A percentile compares a stretch with the other conserved stretches of the same genome.
Conservation (phyloP, 1,140 invertebrate genomes). For the Achatina immaculata region DNA sequence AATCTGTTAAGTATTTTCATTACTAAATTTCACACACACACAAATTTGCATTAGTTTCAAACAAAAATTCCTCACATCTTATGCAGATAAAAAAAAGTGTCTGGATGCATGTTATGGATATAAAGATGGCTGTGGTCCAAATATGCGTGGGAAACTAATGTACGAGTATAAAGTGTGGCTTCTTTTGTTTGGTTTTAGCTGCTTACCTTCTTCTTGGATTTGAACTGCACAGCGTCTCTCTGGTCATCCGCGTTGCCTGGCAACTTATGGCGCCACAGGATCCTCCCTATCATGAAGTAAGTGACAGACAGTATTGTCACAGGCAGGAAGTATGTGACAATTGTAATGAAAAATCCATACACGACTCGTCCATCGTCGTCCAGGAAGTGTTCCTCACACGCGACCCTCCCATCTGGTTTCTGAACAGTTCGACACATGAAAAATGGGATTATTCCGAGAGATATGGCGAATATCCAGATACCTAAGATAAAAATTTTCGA, state of each 20-base stretch:
- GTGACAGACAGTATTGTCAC: slow-evolving; percentile 72
- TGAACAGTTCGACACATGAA: slow-evolving; percentile 63
- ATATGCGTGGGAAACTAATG: no score
- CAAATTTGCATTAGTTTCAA: no score
- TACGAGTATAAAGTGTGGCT: no score
- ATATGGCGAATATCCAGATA: slow-evolving; percentile 72
- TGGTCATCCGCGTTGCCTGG: slow-evolving; percentile 73
- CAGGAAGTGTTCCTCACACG: slow-evolving; percentile 62
- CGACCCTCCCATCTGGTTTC: slow-evolving; percentile 18
- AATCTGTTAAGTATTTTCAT: no score
- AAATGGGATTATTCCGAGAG: slow-evolving; percentile 71
- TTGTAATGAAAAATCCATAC: slow-evolving; percentile 73
- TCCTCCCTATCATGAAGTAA: slow-evolving; percentile 69
- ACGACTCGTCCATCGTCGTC: slow-evolving; percentile 52
- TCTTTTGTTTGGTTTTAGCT: no score
- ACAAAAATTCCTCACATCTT: no score
- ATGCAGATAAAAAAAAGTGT: no score
- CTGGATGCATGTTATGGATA: no score
- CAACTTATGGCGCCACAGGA: slow-evolving; percentile 70
- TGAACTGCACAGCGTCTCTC: slow-evolving; percentile 71
- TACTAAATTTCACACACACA: no score
- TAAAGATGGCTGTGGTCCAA: no score
- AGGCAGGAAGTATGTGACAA: slow-evolving; percentile 73
- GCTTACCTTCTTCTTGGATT: slow-evolving; percentile 74
- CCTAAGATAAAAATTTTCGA: slow-evolving; percentile 66